Evolutionary conservation across 2,888 invertebrate genomes (phyloP).

Genomic region (Trichacis sp.): DNA sequence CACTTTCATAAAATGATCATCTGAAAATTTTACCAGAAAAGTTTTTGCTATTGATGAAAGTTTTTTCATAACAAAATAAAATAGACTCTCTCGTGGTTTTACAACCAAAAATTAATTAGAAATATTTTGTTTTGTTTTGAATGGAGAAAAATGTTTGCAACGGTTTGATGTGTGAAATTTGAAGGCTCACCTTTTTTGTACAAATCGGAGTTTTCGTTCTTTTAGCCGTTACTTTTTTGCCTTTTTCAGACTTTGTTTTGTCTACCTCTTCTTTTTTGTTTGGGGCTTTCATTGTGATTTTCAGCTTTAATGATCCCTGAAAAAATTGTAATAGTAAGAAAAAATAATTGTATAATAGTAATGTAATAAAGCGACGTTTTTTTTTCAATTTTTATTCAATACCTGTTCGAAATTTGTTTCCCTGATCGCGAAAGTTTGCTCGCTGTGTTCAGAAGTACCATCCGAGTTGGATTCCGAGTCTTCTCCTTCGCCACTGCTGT

Average conservation of each 20-base stretch:
- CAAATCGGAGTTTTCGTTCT: conserved; percentile 56
- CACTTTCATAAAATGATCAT: too few relatives aligned
- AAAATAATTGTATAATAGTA: too few relatives aligned
- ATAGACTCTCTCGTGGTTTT: too few relatives aligned
- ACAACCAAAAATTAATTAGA: too few relatives aligned
- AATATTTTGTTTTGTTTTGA: too few relatives aligned
- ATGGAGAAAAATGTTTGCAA: too few relatives aligned
- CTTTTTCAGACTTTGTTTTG: conserved; percentile 59
- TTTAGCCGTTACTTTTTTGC: conserved; percentile 49
- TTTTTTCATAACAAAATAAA: too few relatives aligned
- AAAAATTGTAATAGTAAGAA: too few relatives aligned
- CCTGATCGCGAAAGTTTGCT: conserved; percentile 69
- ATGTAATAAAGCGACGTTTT: too few relatives aligned
- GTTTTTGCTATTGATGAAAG: too few relatives aligned
- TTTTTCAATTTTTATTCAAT: conserved; percentile 11
- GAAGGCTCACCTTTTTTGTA: conserved; percentile 59
- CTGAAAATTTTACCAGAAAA: too few relatives aligned
- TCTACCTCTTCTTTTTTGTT: conserved; percentile 63
- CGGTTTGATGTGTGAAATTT: too few relatives aligned
- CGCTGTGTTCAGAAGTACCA: conserved; percentile 69
- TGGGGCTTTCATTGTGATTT: conserved; percentile 70
- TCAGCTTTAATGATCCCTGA: conserved; percentile 70
- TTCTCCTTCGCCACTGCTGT: conserved; percentile 59
- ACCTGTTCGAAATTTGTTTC: conserved; percentile 71
- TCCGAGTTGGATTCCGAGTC: conserved; percentile 69